phyloP scores from a whole-genome alignment of 2,113 vertebrate genomes.

The Saccopteryx bilineata region DNA sequence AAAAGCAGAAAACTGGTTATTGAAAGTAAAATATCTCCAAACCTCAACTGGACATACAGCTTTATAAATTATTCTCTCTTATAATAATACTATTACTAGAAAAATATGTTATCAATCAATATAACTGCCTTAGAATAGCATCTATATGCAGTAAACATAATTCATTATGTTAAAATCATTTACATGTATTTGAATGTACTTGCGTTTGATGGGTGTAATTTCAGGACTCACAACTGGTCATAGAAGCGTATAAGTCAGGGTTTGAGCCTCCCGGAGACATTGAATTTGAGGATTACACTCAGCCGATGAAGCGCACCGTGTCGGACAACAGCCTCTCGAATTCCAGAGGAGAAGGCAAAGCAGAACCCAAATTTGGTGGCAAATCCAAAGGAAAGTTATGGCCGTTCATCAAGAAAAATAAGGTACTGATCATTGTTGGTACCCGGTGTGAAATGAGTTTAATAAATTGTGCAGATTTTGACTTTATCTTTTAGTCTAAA shows the following conservation, averaged over 20 bases:
- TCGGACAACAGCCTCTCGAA: conserved; percentile 96
- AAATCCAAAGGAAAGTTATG: conserved; percentile 97
- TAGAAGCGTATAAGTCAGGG: conserved; percentile 97
- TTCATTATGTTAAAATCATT: neutral
- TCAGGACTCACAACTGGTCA: conserved; percentile 96
- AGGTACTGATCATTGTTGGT: conserved; percentile 90
- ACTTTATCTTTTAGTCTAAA: conserved; percentile 73
- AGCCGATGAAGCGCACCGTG: conserved; percentile 95
- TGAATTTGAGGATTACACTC: conserved; percentile 98
- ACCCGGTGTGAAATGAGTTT: neutral
- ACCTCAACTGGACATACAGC: neutral
- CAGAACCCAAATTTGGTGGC: conserved; percentile 88
- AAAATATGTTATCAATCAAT: neutral
- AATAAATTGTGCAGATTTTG: neutral
- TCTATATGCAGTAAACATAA: neutral
- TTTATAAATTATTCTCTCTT: neutral
- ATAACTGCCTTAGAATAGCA: neutral
- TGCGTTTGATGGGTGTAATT: conserved; percentile 53
- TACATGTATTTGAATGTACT: neutral
- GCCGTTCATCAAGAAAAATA: conserved; percentile 99
- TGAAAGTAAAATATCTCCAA: neutral
- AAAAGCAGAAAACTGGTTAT: neutral
- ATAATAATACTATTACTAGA: neutral
- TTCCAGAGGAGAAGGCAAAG: conserved; percentile 90
- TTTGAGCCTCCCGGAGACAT: conserved; percentile 97